Base-by-base conservation (phyloP, 30 jellyfish, hydroid and myxozoan species). In the Aurelia sp. region DNA sequence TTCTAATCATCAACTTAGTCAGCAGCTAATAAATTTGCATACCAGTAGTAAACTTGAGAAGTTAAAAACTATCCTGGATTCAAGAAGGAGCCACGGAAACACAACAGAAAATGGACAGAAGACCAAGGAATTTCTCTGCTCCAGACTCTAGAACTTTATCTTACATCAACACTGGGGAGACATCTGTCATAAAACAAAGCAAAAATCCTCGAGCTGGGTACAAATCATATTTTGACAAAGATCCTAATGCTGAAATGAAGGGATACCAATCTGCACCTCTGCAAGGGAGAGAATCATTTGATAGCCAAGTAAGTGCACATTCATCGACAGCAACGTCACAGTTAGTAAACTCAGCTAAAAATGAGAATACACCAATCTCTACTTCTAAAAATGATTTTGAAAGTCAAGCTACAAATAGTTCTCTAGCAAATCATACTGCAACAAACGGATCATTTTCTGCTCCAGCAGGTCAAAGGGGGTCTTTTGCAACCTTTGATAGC, bases 131-230 rank as follows among this genome's bases (percentile, higher is more conserved):
- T 13, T 13, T 4, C 33, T 59, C 69, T 3, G 69, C 69, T 59
- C 69, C 69, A 9, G 24, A 13, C 33, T n/a, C 69, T 11, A 59
- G 35, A 4, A 9, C 69, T 1, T 11, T 5, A 59, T 59, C 69
- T 59, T 3, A n/a, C 33, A n/a, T 18, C 5, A n/a, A 21, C 33
- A 18, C 33, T n/a, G 33, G 2, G 19, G 10, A 31, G 27, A 33
- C 52, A 63, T 9, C 80, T 12, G 77, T 61, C 8, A 44, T n/a
- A 3, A 15, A 17, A 63, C 77, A 66, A 69, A 84, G 93, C 85
- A 72, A 72, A 67, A 84, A 84, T 41, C 93, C 93, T 22, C 20
- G 31, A 8, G 93, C 88, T 15, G 93, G 76, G 13, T 74, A 63
- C 30, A 40, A 40, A 12, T 72, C 93, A 16, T 84, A 70, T 62